Evolutionary conservation across 1,140 invertebrate species (phyloP).

Genomic region (Pomacea maculata): DNA sequence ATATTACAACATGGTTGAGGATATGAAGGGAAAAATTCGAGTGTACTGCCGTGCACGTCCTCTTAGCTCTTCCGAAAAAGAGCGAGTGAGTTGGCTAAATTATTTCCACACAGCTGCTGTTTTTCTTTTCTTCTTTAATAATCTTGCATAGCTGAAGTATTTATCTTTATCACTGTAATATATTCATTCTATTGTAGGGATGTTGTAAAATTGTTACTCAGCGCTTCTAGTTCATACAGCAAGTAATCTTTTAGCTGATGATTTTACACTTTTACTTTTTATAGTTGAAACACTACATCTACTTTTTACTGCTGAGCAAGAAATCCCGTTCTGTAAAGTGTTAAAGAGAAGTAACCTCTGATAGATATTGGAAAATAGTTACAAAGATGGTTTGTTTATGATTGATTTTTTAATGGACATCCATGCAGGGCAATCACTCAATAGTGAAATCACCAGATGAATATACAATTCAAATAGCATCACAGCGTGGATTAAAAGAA

Average conservation of each 20-base stretch:
- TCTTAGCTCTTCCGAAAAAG: conserved; percentile 52
- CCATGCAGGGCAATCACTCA: conserved; percentile 50
- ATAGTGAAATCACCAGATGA: conserved; percentile 59
- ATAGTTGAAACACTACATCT: no score
- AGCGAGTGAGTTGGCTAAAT: conserved; percentile 42
- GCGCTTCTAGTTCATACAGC: no score
- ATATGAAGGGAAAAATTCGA: conserved; percentile 70
- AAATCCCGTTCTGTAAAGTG: no score
- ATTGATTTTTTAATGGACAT: no score
- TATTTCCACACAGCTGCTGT: background rate
- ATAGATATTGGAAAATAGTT: no score
- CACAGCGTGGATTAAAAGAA: conserved; percentile 53
- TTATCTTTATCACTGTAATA: background rate
- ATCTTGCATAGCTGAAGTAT: background rate
- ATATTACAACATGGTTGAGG: conserved; percentile 70
- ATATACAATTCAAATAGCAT: conserved; percentile 49
- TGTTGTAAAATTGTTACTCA: no score
- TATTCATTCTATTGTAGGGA: no score
- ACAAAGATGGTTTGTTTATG: no score
- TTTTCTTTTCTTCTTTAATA: conserved; percentile 7
- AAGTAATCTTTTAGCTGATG: no score
- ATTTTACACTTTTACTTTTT: no score
- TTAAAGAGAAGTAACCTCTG: no score
- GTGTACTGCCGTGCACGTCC: conserved; percentile 67
- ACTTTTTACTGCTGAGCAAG: no score